A percentile compares a stretch with the other conserved stretches of the same genome.
Evolutionary conservation across 2,797 vertebrate genomes (phyloP).

Genomic region (Syngnathus rostellatus): DNA sequence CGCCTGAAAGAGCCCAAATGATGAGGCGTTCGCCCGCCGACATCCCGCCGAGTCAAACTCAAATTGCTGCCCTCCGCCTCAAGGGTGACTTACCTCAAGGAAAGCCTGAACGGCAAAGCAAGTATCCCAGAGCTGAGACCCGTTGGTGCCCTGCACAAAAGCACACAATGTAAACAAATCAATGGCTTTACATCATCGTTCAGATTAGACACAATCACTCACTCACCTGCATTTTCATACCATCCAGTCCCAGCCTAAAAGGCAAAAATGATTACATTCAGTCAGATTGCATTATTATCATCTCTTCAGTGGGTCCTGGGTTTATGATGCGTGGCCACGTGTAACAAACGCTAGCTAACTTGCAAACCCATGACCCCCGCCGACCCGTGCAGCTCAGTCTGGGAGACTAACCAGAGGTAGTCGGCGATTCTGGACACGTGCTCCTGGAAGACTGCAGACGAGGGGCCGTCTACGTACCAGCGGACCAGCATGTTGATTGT

Average conservation of each 20-base stretch:
- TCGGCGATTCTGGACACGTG: constrained; percentile 88
- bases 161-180: background rate
- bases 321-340: too few species aligned
- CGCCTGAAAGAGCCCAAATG: constrained; percentile 64
- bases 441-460: constrained; percentile 77
- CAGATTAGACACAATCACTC: constrained; percentile 15
- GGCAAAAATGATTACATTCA: constrained; percentile 17
- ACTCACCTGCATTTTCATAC: constrained; percentile 98
- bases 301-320: too few species aligned
- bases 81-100: constrained; percentile 75
- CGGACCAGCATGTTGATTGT: constrained; percentile 93
- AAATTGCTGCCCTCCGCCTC: background rate
- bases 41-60: background rate
- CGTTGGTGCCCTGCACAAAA: constrained; percentile 84
- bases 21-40: background rate
- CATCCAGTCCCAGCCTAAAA: constrained; percentile 86
- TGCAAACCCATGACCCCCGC: too few species aligned
- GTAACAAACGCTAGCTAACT: too few species aligned
- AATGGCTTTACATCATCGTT: background rate
- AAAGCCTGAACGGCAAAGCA: constrained; percentile 87
- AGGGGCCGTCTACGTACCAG: constrained; percentile 81
- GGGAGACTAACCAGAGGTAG: constrained; percentile 83
- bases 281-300: background rate
- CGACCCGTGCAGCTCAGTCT: too few species aligned
- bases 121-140: constrained; percentile 96